Evolutionary conservation across 2,113 vertebrate species (phyloP).

Genomic region (Poicephalus meyeri): DNA sequence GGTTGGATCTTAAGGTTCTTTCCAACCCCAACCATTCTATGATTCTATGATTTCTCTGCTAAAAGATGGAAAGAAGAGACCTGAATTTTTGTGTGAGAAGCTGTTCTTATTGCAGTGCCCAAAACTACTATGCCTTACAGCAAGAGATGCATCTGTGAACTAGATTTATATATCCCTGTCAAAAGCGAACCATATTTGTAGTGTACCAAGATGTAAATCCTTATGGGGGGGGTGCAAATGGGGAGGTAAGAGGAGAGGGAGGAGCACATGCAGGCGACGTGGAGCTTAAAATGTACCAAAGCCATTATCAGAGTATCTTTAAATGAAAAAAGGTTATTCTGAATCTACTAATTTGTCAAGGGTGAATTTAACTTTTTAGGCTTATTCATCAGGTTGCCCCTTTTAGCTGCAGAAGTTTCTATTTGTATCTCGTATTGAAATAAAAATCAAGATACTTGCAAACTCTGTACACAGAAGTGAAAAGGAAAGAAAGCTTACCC

Average conservation of each 20-base stretch:
- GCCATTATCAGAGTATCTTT: background rate
- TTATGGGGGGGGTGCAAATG: background rate
- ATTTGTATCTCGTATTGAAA: background rate
- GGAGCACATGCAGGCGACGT: background rate
- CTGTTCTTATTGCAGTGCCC: background rate
- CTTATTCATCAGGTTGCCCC: background rate
- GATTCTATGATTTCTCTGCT: background rate
- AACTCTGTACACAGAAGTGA: background rate
- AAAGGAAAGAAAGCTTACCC: background rate
- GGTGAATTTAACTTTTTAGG: background rate
- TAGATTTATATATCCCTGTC: background rate
- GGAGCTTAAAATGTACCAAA: background rate
- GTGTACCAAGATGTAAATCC: background rate
- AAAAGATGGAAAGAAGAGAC: background rate
- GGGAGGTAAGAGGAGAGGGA: background rate
- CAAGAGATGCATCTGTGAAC: background rate
- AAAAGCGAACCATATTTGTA: background rate
- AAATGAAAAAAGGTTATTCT: background rate
- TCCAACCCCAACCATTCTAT: background rate
- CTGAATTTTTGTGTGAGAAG: background rate
- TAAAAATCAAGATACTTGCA: fast-evolving
- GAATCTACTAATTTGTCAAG: background rate
- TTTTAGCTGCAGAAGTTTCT: background rate
- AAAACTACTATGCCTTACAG: background rate
- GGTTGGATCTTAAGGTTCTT: background rate